These are phyloP conservation scores for Volucella inanis DNA, from an alignment of 2,888 invertebrate species.

Conservation along the genomic window DNA sequence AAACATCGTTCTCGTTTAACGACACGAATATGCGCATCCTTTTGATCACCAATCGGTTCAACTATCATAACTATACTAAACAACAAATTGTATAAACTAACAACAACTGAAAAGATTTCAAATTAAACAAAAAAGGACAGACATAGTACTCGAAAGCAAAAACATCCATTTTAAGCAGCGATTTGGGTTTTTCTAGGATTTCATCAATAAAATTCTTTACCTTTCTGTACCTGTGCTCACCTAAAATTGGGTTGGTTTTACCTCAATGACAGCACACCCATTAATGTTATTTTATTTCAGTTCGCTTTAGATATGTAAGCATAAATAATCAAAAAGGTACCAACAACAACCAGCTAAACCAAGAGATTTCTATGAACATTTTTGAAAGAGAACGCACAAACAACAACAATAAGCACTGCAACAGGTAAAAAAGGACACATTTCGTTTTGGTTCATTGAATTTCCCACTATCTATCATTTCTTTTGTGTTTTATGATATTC, in stretches of 20 bases:
- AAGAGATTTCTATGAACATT: not conserved
- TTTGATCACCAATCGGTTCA: constrained; percentile 66
- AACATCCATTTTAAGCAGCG: constrained; percentile 48
- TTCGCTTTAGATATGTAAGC: constrained; percentile 36
- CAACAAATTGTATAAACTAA: not conserved
- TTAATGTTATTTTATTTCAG: constrained; percentile 51
- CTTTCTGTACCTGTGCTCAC: constrained; percentile 57
- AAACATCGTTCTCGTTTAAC: constrained; percentile 10
- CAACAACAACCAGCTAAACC: constrained; percentile 15
- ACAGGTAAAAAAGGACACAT: constrained; percentile 73
- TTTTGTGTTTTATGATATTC: constrained; percentile 72
- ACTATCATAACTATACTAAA: constrained; percentile 62
- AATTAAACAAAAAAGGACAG: constrained; percentile 30
- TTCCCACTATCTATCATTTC: constrained; percentile 71
- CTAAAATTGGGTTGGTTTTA: constrained; percentile 44
- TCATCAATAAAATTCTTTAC: constrained; percentile 72
- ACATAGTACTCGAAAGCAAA: constrained; percentile 21
- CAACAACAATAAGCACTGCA: constrained; percentile 36
- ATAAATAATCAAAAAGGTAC: constrained; percentile 20
- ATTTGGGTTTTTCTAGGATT: constrained; percentile 73
- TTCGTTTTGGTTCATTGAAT: constrained; percentile 74
- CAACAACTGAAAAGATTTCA: constrained; percentile 41
- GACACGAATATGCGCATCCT: not conserved
- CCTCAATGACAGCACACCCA: constrained; percentile 64
- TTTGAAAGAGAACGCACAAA: constrained; percentile 37